Conservation (phyloP, 2,113 vertebrate genomes). For the Atlantisia rogersi region DNA sequence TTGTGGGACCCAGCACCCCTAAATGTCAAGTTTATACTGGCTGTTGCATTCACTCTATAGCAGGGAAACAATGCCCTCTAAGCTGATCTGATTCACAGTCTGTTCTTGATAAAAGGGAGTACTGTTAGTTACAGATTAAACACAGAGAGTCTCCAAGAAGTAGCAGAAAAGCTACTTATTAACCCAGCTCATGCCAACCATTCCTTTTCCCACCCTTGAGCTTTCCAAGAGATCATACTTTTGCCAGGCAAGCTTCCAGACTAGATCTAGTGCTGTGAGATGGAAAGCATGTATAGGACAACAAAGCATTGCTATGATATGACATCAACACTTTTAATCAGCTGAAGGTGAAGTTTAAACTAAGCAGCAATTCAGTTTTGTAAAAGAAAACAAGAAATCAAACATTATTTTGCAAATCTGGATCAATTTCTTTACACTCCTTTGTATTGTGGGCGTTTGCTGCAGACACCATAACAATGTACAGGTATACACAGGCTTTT, state of each 20-base stretch:
- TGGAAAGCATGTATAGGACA: background rate
- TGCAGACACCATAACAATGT: background rate
- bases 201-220: rapidly evolving
- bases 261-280: background rate
- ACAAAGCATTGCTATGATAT: background rate
- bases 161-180: background rate
- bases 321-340: background rate
- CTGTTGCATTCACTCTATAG: background rate
- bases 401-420: background rate
- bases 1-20: background rate
- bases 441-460: background rate
- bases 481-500: background rate
- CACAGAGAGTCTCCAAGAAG: background rate
- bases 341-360: background rate
- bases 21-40: background rate
- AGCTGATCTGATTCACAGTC: background rate
- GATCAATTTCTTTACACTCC: background rate
- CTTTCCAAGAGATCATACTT: background rate
- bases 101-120: background rate
- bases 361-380: background rate
- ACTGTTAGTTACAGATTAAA: background rate
- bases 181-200: background rate
- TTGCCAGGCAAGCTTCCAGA: background rate
- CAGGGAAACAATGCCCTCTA: background rate
- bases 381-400: background rate